Conservation (phyloP, 2,797 vertebrate genomes). For the Hozukius guyotensis region DNA sequence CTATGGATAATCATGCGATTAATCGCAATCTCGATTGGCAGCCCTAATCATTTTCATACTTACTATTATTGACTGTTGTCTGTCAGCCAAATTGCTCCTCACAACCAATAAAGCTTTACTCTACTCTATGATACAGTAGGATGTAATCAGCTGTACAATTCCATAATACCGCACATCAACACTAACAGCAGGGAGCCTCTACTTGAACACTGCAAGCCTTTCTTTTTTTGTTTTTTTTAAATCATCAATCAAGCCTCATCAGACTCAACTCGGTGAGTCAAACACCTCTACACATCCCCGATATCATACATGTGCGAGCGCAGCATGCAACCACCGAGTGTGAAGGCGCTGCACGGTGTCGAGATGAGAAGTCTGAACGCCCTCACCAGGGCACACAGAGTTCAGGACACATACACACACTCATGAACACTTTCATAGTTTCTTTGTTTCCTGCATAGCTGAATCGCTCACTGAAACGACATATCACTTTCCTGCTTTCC, state of each 20-base stretch:
- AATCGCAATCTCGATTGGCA: no score
- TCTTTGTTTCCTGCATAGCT: constrained; percentile 3
- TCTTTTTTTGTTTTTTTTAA: background rate
- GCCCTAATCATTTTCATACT: background rate
- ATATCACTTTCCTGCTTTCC: constrained; percentile 15
- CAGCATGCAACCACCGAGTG: constrained; percentile 29
- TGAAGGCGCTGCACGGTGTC: constrained; percentile 36
- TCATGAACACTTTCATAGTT: background rate
- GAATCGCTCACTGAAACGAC: constrained; percentile 1
- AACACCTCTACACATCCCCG: background rate
- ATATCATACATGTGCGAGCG: background rate
- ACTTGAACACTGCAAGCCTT: constrained; percentile 1
- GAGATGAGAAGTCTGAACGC: constrained; percentile 44
- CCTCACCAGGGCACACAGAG: constrained; percentile 71
- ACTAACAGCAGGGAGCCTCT: constrained; percentile 46
- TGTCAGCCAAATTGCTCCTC: background rate
- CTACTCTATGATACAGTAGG: background rate
- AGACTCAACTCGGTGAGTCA: constrained; percentile 38
- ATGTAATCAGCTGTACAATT: constrained; percentile 38
- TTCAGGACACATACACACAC: constrained; percentile 59
- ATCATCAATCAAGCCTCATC: constrained; percentile 65
- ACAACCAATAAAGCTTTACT: background rate
- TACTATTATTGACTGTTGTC: background rate
- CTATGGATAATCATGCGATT: no score
- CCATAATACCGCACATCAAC: constrained; percentile 47